Conservation (phyloP, 2,888 invertebrate genomes). For the Cataglyphis altisquamis region DNA sequence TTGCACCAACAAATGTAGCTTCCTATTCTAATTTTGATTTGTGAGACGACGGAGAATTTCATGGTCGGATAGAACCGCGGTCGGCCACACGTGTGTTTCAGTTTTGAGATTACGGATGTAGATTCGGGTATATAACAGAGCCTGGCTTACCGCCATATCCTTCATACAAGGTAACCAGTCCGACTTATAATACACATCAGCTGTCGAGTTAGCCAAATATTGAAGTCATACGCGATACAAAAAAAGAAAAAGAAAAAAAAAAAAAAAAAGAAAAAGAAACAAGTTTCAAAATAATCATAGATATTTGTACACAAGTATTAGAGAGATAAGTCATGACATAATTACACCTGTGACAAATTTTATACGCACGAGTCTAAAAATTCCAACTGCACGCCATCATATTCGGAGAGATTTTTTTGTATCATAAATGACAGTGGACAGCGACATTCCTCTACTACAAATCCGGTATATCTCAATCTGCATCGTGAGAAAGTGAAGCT, state of each 20-base stretch:
- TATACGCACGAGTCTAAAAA: neutral
- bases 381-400: neutral
- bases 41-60: conserved; percentile 48
- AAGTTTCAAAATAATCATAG: neutral
- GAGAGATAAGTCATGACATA: neutral
- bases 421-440: neutral
- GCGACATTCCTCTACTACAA: conserved; percentile 28
- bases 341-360: neutral
- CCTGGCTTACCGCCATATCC: conserved; percentile 54
- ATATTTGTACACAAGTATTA: neutral
- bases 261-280: neutral
- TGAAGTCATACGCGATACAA: neutral
- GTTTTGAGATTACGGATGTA: conserved; percentile 36
- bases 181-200: conserved; percentile 10
- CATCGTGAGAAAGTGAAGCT: conserved; percentile 47
- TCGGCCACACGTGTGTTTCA: conserved; percentile 36
- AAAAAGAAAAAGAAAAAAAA: neutral
- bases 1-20: conserved; percentile 21
- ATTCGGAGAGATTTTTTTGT: neutral
- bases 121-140: conserved; percentile 41
- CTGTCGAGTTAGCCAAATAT: conserved; percentile 25
- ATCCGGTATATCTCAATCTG: conserved; percentile 40
- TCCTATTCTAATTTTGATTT: conserved; percentile 48
- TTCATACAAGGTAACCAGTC: conserved; percentile 20
- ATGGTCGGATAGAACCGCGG: conserved; percentile 37